Evolutionary conservation across 2,888 invertebrate species (phyloP).

Genomic region (Plebejus anna): DNA sequence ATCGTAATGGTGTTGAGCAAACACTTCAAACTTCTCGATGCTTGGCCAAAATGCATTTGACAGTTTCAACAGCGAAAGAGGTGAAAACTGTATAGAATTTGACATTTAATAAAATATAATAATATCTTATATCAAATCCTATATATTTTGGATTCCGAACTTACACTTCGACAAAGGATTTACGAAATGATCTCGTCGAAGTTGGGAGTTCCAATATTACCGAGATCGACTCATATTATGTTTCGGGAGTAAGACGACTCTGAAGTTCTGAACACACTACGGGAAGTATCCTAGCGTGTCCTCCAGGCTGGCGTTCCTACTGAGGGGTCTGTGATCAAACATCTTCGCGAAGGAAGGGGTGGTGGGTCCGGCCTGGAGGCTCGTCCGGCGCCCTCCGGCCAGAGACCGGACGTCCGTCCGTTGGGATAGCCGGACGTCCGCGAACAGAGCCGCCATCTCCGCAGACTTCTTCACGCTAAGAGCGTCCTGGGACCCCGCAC

Average conservation of each 20-base stretch:
- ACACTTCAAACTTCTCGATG: too few relatives aligned
- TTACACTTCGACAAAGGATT: not conserved
- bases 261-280: conserved; percentile 42
- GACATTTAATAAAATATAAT: too few relatives aligned
- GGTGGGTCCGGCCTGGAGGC: conserved; percentile 45
- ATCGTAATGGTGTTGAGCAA: too few relatives aligned
- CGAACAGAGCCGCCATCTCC: conserved; percentile 92
- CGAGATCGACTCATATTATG: not conserved
- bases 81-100: too few relatives aligned
- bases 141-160: not conserved
- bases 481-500: conserved; percentile 83
- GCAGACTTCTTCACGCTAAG: conserved; percentile 93
- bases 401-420: conserved; percentile 82
- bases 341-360: conserved; percentile 51
- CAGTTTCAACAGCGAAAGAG: too few relatives aligned
- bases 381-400: conserved; percentile 50
- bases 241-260: not conserved
- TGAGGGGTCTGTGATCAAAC: conserved; percentile 63
- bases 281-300: conserved; percentile 84
- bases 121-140: too few relatives aligned
- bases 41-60: too few relatives aligned
- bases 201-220: not conserved
- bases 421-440: conserved; percentile 86
- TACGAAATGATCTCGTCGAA: not conserved
- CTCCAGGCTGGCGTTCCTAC: conserved; percentile 78